Percentiles rank a stretch among this genome's conserved stretches.
Evolutionary conservation across 1,140 invertebrate genomes (phyloP).

Genomic region (Bilobella aurantiaca): DNA sequence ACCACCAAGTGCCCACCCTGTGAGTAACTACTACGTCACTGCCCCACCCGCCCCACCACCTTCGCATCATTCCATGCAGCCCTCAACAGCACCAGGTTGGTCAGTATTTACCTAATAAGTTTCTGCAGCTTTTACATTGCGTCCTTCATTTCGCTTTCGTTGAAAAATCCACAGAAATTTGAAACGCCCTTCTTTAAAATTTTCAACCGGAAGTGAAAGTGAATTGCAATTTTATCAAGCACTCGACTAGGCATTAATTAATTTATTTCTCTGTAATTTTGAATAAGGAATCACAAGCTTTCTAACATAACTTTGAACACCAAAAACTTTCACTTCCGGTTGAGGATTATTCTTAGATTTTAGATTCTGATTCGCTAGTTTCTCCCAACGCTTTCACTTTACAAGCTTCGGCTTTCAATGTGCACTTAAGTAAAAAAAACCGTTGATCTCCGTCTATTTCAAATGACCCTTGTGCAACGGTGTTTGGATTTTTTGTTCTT

Average conservation of each 20-base stretch:
- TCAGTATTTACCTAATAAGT: constrained; percentile 30
- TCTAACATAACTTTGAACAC: constrained; percentile 4
- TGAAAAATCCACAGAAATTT: no score
- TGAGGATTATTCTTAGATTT: no score
- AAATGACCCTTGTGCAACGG: constrained; percentile 27
- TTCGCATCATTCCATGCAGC: constrained; percentile 29
- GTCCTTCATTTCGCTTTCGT: no score
- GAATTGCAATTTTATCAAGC: no score
- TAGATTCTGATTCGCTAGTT: not conserved
- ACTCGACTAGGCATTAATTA: no score
- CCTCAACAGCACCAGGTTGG: constrained; percentile 34
- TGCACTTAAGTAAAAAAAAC: no score
- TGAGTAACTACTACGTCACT: constrained; percentile 21
- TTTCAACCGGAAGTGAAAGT: no score
- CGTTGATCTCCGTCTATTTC: no score
- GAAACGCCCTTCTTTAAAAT: no score
- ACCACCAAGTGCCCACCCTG: constrained; percentile 17
- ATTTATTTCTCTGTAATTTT: not conserved
- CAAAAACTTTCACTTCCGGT: no score
- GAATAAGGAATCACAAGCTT: not conserved
- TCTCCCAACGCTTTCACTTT: not conserved
- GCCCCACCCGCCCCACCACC: constrained; percentile 20
- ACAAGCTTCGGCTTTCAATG: no score
- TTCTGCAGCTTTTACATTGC: no score
- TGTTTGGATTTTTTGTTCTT: constrained; percentile 30